Base-by-base conservation (phyloP, 2,113 vertebrate species). In the Tragelaphus scriptus region DNA sequence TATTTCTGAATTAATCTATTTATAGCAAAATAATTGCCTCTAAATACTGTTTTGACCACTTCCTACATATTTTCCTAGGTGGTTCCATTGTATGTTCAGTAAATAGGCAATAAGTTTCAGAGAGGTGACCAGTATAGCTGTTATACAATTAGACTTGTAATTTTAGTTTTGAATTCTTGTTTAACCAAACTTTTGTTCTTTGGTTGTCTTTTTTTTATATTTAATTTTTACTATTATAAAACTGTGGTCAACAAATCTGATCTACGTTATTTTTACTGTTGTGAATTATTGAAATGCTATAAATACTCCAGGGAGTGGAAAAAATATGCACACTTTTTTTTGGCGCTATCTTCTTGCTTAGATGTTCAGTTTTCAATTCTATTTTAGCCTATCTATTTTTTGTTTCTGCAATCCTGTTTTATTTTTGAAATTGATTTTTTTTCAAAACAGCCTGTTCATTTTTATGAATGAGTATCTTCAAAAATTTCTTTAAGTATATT, bases 341-440 rank as follows among this genome's bases (percentile, higher is more conserved):
- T 88, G 36, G 81, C 63, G 53, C 14, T 82, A 2, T 51, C 44
- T 96, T 91, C 58, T 80, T 88, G n/a, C 36, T 88, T 96, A 88
- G 77, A 88, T 86, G 51, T 59, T 88, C 5, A 58, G 23, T n/a
- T 51, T 49, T 91, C 49, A 79, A 77, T 95, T 96, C 77, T 91
- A 84, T 94, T 96, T 96, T 94, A 47, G 4, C 23, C 26, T 44
- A 53, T 59, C 32, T 61, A 59, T 36, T 94, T 91, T 84, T 96
- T 96, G 49, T 77, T 91, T 80, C 56, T 79, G 49, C 40, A 94
- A n/a, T 88, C 16, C 6, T 75, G 25, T 56, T 95, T 91, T 88
- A 94, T 97, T 95, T 91, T 95, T 97, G 32, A 88, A 91, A 28
- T n/a, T 51, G 28, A 58, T 58, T 68, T 95, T 95, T 77, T 95